phyloP scores from a whole-genome alignment of 2,797 vertebrate genomes.

The Etheostoma nigrum region DNA sequence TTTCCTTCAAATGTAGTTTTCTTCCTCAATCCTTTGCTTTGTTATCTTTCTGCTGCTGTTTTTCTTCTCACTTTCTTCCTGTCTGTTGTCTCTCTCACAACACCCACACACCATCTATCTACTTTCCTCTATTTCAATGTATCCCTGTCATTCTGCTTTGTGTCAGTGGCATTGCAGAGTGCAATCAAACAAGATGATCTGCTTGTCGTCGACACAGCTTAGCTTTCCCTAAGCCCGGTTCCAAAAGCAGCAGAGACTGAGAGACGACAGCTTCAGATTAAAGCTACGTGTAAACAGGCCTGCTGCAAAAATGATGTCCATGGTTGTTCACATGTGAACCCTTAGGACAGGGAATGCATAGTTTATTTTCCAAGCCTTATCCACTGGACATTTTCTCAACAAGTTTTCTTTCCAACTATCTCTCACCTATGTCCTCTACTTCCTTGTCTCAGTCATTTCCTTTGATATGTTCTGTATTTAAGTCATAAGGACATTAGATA shows the following conservation, averaged over 20 bases:
- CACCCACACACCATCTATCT: slow-evolving; percentile 24
- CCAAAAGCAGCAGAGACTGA: slow-evolving; percentile 7
- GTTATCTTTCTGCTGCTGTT: slow-evolving; percentile 31
- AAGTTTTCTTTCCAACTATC: neutral
- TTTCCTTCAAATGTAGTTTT: slow-evolving; percentile 49
- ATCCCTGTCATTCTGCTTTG: neutral
- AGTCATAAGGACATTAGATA: neutral
- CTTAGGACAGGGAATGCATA: neutral
- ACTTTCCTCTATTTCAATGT: slow-evolving; percentile 13
- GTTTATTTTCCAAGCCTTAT: neutral
- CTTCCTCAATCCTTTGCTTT: slow-evolving; percentile 32
- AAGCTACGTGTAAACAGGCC: slow-evolving; percentile 20
- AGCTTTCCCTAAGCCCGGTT: slow-evolving; percentile 10
- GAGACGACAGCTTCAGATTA: slow-evolving; percentile 15
- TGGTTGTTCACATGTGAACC: neutral
- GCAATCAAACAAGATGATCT: slow-evolving; percentile 44
- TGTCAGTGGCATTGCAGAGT: slow-evolving; percentile 31
- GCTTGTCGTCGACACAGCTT: slow-evolving; percentile 27
- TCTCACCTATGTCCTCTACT: neutral
- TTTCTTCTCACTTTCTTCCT: slow-evolving; percentile 21
- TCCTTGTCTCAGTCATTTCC: neutral
- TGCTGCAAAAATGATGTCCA: neutral
- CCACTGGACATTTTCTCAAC: neutral
- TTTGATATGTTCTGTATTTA: neutral
- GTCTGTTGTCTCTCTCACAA: slow-evolving; percentile 11